Evolutionary conservation across 2,888 invertebrate species (phyloP).

Genomic region (Aricia artaxerxes): DNA sequence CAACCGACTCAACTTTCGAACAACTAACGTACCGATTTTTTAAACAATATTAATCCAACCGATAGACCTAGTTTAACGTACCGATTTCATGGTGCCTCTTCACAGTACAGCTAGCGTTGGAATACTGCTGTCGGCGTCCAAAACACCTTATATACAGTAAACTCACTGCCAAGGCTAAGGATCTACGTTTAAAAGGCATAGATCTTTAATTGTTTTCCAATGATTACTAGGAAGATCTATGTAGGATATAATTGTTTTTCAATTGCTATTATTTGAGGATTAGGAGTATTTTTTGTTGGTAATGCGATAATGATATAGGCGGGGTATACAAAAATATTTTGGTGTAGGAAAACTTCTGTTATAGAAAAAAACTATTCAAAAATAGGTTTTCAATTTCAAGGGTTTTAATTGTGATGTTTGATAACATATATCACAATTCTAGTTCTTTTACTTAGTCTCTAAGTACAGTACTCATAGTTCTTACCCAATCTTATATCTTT

Average conservation of each 20-base stretch:
- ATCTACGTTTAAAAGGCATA: slow-evolving; percentile 40
- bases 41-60: background rate
- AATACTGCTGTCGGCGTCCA: slow-evolving; percentile 55
- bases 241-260: background rate
- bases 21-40: background rate
- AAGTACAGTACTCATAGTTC: no score
- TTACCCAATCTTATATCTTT: no score
- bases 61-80: slow-evolving; percentile 48
- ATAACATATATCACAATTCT: no score
- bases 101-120: slow-evolving; percentile 51
- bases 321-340: background rate
- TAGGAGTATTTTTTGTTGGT: background rate
- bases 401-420: no score
- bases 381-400: no score
- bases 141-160: slow-evolving; percentile 60
- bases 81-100: slow-evolving; percentile 71
- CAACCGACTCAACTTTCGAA: background rate
- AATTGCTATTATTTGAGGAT: background rate
- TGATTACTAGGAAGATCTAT: slow-evolving; percentile 6
- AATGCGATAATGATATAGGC: background rate
- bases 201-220: background rate
- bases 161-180: slow-evolving; percentile 65
- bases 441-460: no score
- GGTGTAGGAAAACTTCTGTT: no score
- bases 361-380: background rate